phyloP scores from a whole-genome alignment of 2,888 invertebrate genomes.

The Dicranocentrus wangi region DNA sequence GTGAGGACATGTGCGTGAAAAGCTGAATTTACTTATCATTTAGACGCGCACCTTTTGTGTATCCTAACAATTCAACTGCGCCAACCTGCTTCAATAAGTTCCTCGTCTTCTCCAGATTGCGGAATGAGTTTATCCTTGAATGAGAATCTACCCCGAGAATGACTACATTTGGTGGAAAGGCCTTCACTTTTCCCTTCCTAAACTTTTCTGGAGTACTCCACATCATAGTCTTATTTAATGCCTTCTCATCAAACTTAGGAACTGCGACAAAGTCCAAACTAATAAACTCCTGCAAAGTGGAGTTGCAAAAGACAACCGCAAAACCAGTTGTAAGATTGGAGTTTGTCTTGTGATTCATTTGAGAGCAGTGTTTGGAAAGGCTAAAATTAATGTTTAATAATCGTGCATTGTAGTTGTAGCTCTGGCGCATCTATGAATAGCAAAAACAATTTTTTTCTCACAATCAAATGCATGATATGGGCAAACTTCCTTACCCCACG shows the following conservation, averaged over 20 bases:
- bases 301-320: neutral
- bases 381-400: neutral
- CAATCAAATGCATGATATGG: too few relatives aligned
- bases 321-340: too few relatives aligned
- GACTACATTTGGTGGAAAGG: constrained; percentile 9
- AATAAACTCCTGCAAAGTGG: neutral
- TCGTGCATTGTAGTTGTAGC: neutral
- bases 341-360: neutral
- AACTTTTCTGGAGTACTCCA: neutral
- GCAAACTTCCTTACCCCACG: too few relatives aligned
- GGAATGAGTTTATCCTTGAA: constrained; percentile 3
- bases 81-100: neutral
- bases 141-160: constrained; percentile 18
- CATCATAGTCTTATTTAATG: neutral
- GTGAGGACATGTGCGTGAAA: neutral
- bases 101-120: constrained; percentile 11
- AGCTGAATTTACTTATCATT: neutral
- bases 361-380: neutral
- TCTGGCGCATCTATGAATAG: neutral
- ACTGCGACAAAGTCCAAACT: neutral
- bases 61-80: constrained; percentile 23
- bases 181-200: neutral
- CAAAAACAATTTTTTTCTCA: too few relatives aligned
- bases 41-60: constrained; percentile 9
- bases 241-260: neutral